phyloP scores from a whole-genome alignment of 2,113 vertebrate species.

The Phrynosoma blainvillii region DNA sequence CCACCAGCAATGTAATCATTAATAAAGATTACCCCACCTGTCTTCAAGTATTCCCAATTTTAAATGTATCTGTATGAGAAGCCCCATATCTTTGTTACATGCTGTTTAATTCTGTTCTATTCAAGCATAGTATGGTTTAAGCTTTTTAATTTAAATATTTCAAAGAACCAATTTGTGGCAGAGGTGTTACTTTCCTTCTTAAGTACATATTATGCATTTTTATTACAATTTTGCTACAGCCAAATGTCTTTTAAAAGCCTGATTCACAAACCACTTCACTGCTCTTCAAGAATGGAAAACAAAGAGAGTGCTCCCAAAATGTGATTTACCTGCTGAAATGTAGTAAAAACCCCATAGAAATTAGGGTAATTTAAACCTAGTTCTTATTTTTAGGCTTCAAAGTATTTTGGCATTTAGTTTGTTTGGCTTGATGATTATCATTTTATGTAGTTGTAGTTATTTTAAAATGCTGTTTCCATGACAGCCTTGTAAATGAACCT shows the following conservation, averaged over 20 bases:
- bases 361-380: slow-evolving; percentile 65
- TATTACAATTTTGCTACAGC: slow-evolving; percentile 71
- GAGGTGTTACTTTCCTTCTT: slow-evolving; percentile 74
- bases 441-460: slow-evolving; percentile 72
- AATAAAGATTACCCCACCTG: slow-evolving; percentile 54
- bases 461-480: slow-evolving; percentile 66
- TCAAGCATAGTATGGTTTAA: slow-evolving; percentile 58
- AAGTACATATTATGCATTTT: slow-evolving; percentile 74
- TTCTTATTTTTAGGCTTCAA: slow-evolving; percentile 69
- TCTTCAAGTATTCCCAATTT: slow-evolving; percentile 56
- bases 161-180: slow-evolving; percentile 69
- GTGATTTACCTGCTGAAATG: slow-evolving; percentile 64
- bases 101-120: slow-evolving; percentile 65
- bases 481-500: slow-evolving; percentile 68
- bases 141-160: slow-evolving; percentile 77
- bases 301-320: slow-evolving; percentile 60
- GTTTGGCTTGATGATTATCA: slow-evolving; percentile 72
- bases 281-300: slow-evolving; percentile 73
- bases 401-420: slow-evolving; percentile 67
- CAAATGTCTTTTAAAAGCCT: slow-evolving; percentile 70
- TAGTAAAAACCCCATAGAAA: slow-evolving; percentile 47
- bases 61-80: slow-evolving; percentile 64
- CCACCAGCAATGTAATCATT: slow-evolving; percentile 52
- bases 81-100: slow-evolving; percentile 57
- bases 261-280: slow-evolving; percentile 65